Evolutionary conservation across 2,113 vertebrate species (phyloP), one percentile per base, ranked within the genome.

Genomic region (Elgaria multicarinata): DNA sequence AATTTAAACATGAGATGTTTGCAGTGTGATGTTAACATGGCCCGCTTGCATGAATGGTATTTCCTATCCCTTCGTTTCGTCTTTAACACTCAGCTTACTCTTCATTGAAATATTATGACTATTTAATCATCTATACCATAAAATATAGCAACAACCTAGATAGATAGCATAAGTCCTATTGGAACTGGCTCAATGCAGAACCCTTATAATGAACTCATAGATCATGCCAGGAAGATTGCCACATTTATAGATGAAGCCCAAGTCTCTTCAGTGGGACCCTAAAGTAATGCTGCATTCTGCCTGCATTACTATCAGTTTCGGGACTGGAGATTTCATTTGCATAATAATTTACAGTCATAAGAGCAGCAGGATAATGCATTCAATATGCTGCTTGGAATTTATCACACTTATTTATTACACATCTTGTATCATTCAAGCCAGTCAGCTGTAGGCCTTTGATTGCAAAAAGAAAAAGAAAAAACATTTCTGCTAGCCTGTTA

Each of bases 311-410:
- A 42, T 66, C 64, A 67, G 50, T 85, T 72, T 71, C 67, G 39
- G 44, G 67, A 72, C 46, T 72, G 67, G 86, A 62, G 67, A 46
- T 31, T 84, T 77, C 84, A 85, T 85, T 89, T 85, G 31, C 44
- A 83, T 89, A 87, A 87, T 84, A n/a, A 85, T 39, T 77, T 53
- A 42, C 46, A 55, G 42, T 76, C 46, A 78, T 77, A 89, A 67
- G 44, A 85, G 26, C 72, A 89, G n/a, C 42, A 67, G 44, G 88
- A 55, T 18, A 67, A 84, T 78, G 46, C 46, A 84, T 55, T 50
- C 71, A 85, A 77, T 89, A 78, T 77, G 74, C 33, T 89, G 8
- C 42, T 44, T 83, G 71, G 33, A 10, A 75, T 83, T 89, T 89
- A 76, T 89, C 75, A 64, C 69, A 83, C 24, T 76, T 64, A 83